These are phyloP conservation scores for Gyrodactylus salaris DNA, from an alignment of 1,140 invertebrate species.

Conservation along the genomic window DNA sequence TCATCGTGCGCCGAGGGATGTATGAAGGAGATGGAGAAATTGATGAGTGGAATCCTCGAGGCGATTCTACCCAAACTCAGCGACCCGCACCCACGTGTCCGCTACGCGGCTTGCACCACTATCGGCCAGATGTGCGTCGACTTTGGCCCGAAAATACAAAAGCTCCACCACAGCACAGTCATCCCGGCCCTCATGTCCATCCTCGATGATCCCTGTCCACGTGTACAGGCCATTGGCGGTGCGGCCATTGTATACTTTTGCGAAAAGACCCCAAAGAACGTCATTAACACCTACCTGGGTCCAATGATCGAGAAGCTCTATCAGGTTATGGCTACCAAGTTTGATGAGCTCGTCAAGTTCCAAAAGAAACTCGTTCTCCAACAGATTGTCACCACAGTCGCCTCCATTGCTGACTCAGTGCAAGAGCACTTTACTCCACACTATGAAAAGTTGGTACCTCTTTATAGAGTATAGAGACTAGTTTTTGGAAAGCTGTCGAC, in stretches of 20 bases:
- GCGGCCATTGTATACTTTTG: slow-evolving; percentile 94
- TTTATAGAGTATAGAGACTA: too few species aligned
- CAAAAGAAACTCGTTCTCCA: slow-evolving; percentile 82
- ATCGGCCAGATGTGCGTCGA: slow-evolving; percentile 94
- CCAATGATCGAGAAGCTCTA: slow-evolving; percentile 62
- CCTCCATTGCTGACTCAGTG: slow-evolving; percentile 86
- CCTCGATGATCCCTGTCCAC: slow-evolving; percentile 58
- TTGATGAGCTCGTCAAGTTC: slow-evolving; percentile 59
- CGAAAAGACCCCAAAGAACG: slow-evolving; percentile 72
- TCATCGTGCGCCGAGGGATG: slow-evolving; percentile 90
- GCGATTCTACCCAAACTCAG: slow-evolving; percentile 44
- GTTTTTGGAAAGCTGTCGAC: too few species aligned
- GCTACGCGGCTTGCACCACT: slow-evolving; percentile 92
- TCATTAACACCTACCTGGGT: slow-evolving; percentile 55
- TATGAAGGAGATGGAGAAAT: slow-evolving; percentile 75
- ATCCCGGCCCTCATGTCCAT: slow-evolving; percentile 54
- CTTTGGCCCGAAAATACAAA: slow-evolving; percentile 76
- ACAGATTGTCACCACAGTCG: slow-evolving; percentile 86
- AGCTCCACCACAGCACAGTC: slow-evolving; percentile 76
- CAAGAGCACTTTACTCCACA: slow-evolving; percentile 61
- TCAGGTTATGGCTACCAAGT: slow-evolving; percentile 52
- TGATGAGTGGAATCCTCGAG: slow-evolving; percentile 55
- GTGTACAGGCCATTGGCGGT: slow-evolving; percentile 44
- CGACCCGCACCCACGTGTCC: slow-evolving; percentile 60
- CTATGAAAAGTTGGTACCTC: slow-evolving; percentile 25